phyloP scores from a whole-genome alignment of 2,797 vertebrate species.

The Arrhamphus sclerolepis region DNA sequence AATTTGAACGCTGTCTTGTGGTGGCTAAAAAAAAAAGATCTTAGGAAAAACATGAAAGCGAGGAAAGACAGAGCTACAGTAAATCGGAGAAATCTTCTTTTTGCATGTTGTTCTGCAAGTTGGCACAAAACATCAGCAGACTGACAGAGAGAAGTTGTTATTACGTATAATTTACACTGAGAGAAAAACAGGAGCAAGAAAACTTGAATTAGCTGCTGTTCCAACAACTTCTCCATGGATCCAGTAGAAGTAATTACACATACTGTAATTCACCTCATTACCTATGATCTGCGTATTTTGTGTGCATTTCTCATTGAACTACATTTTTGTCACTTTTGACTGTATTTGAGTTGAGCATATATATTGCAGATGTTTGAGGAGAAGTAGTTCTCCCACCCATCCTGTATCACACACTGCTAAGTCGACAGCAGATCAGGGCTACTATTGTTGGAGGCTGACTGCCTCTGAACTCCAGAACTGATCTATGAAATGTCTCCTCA shows the following conservation, averaged over 20 bases:
- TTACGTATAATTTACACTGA: conserved; percentile 67
- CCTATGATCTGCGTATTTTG: too few relatives aligned
- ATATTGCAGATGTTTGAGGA: conserved; percentile 7
- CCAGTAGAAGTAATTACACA: conserved; percentile 61
- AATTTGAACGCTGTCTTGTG: conserved; percentile 17
- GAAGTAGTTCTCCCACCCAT: conserved; percentile 13
- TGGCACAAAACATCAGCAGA: conserved; percentile 35
- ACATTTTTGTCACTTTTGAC: conserved; percentile 36
- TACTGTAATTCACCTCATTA: conserved; percentile 60
- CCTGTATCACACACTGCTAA: conserved; percentile 15
- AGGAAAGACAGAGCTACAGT: conserved; percentile 8
- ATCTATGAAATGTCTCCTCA: conserved; percentile 26
- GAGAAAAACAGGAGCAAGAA: conserved; percentile 56
- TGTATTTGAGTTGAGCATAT: conserved; percentile 10
- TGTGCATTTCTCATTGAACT: conserved; percentile 38
- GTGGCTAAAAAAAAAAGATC: neutral
- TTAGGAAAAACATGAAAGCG: conserved; percentile 19
- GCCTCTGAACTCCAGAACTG: conserved; percentile 21
- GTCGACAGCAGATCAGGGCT: conserved; percentile 34
- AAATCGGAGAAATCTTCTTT: neutral
- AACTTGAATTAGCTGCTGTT: conserved; percentile 56
- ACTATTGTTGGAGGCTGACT: conserved; percentile 17
- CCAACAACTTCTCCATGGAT: conserved; percentile 48
- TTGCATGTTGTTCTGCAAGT: conserved; percentile 28
- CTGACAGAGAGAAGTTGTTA: conserved; percentile 33